Base-by-base conservation (phyloP, 1,140 invertebrate genomes). In the Yoshiicerus persimilis region DNA sequence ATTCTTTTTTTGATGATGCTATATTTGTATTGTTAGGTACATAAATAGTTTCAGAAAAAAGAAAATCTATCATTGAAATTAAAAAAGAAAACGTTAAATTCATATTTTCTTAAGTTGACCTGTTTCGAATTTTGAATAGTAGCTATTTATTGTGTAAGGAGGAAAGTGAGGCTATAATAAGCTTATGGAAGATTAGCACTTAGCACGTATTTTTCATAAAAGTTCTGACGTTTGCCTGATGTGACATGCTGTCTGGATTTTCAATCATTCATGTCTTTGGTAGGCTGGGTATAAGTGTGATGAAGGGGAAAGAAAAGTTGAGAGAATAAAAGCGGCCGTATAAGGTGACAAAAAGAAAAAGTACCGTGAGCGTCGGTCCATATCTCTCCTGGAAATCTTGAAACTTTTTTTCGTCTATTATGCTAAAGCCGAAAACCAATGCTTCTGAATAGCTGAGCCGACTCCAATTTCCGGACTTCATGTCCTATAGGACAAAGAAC, bases 401-500 rank as follows among this genome's bases (percentile, higher is more conserved):
- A 23, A 91, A 88, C 83, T 90, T 91, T 47, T 62, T 84, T 66
- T 89, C 86, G 47, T 91, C 89, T 47, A 91, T 89, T 23, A 90
- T 88, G 62, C 88, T 91, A 84, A 91, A 89, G 32, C 90, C 90
- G 64, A 91, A 90, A 30, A 91, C 88, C n/a, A 91, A 56, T 10
- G 90, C 89, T 89, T 91, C 88, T n/a, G 90, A 91, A 84, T 87
- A 91, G 34, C 47, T 75, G 30, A 91, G 85, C 27, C 90, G 90
- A 75, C 88, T 90, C 90, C 90, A 91, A 84, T 91, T 91, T 38
- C 89, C 90, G 27, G 86, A 83, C 80, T 89, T 90, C 89, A 91
- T 90, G 87, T 91, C 90, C 90, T 91, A 56, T 36, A 34, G 20
- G 56, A 80, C 66, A 70, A 27, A 88, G 86, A 47, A 56, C 36